Conservation (phyloP, 2,888 invertebrate genomes). For the Pyralis farinalis region DNA sequence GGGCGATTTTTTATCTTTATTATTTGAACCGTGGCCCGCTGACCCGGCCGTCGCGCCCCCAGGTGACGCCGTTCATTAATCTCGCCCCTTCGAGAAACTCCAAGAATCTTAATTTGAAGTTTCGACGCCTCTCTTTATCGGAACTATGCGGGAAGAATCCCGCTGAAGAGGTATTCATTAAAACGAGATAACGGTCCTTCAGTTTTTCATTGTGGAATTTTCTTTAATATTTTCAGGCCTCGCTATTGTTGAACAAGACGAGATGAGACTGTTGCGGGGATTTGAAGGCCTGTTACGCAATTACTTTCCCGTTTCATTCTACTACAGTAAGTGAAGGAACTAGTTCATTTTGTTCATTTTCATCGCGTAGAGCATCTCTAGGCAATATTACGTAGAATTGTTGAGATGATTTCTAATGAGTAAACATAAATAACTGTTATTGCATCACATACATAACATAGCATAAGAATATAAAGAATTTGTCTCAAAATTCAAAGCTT, state of each 20-base stretch:
- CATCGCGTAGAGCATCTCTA: too few species aligned
- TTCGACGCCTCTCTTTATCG: constrained; percentile 74
- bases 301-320: too few species aligned
- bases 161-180: constrained; percentile 63
- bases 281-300: too few species aligned
- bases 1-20: background rate
- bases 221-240: background rate
- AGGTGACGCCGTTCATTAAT: constrained; percentile 78
- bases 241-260: background rate
- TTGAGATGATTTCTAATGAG: too few species aligned
- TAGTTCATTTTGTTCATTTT: too few species aligned
- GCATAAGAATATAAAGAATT: too few species aligned
- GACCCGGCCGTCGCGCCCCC: constrained; percentile 31
- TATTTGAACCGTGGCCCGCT: background rate
- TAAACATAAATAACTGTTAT: too few species aligned
- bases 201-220: constrained; percentile 4
- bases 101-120: constrained; percentile 80
- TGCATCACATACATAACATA: too few species aligned
- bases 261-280: too few species aligned
- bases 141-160: constrained; percentile 78
- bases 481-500: too few species aligned
- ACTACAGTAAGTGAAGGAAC: too few species aligned
- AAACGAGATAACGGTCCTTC: constrained; percentile 48
- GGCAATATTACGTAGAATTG: too few species aligned
- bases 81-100: constrained; percentile 70